Evolutionary conservation across 2,113 vertebrate genomes (phyloP), one percentile per base, ranked within the genome.

Genomic region (Equus przewalskii): DNA sequence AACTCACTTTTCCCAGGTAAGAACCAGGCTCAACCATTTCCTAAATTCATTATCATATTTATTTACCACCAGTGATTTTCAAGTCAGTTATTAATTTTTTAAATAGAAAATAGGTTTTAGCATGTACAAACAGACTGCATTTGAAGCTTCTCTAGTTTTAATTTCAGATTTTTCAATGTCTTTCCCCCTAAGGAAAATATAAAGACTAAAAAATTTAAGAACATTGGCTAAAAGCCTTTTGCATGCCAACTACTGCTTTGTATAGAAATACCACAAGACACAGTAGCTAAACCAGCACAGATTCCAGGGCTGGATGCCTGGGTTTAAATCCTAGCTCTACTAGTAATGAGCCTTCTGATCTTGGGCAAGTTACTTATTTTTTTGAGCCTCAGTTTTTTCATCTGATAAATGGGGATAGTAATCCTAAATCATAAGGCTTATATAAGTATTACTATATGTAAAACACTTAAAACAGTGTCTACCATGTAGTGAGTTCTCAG

Each of bases 41-140:
- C 64, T 92, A 56, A 95, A 83, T 93, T 93, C 80, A 91, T 91
- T 94, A 79, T 84, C 54, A 46, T 83, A 80, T 95, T 97, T 96
- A 81, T 91, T 91, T 91, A 94, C 24, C 85, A 76, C 58, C 26
- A 76, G 33, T 89, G 73, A 91, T 88, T 96, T 96, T 89, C 13
- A 97, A 86, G 49, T 80, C 11, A 65, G 86, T 87, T 94, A 64
- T 91, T 93, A 62, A 85, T 69, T 94, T 85, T 96, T 78, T 30
- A 84, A 67, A 67, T 72, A 81, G 9, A 81, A 87, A 81, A 84
- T 65, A 91, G 62, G 33, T 36, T 88, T 96, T 89, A 83, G 21
- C 24, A 60, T 65, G 41, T 93, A 36, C 83, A 93, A 96, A n/a
- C 33, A 85, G n/a, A 65, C 18, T 73, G 5, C 13, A 72, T n/a